Evolutionary conservation across 2,113 vertebrate species (phyloP).

Genomic region (Atlantisia rogersi): DNA sequence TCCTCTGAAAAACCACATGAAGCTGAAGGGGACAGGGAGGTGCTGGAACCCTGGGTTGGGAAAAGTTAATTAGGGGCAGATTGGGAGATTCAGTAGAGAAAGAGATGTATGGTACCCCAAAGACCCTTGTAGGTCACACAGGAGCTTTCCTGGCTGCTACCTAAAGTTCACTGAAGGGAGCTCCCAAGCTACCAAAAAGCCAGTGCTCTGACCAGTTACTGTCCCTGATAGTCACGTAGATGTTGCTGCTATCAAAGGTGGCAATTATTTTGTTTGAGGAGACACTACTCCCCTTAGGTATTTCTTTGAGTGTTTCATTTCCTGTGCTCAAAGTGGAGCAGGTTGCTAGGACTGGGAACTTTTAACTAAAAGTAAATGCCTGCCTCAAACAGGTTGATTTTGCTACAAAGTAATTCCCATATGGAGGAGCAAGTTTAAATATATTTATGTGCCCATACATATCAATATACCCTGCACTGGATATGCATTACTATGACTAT

Average conservation of each 20-base stretch:
- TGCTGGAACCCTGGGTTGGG: background rate
- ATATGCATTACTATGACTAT: rapidly evolving
- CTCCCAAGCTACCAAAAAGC: background rate
- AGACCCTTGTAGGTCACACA: background rate
- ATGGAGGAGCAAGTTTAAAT: background rate
- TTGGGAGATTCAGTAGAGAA: background rate
- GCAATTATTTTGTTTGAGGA: background rate
- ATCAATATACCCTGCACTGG: rapidly evolving
- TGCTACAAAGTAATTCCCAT: background rate
- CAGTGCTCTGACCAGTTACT: background rate
- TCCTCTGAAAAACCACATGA: background rate
- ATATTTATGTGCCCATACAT: too few species aligned
- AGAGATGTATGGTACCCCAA: too few species aligned
- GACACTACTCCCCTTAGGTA: background rate
- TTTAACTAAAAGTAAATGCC: background rate
- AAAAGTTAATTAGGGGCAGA: background rate
- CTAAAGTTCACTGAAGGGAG: background rate
- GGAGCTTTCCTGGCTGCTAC: background rate
- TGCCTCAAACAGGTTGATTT: background rate
- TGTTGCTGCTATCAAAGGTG: background rate
- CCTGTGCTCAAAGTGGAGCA: background rate
- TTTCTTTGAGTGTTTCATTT: rapidly evolving
- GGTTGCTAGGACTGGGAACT: background rate
- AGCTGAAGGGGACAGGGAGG: background rate
- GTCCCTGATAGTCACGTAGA: background rate